Conservation (phyloP, 2,113 vertebrate species). For the Plecturocebus donacophilus region DNA sequence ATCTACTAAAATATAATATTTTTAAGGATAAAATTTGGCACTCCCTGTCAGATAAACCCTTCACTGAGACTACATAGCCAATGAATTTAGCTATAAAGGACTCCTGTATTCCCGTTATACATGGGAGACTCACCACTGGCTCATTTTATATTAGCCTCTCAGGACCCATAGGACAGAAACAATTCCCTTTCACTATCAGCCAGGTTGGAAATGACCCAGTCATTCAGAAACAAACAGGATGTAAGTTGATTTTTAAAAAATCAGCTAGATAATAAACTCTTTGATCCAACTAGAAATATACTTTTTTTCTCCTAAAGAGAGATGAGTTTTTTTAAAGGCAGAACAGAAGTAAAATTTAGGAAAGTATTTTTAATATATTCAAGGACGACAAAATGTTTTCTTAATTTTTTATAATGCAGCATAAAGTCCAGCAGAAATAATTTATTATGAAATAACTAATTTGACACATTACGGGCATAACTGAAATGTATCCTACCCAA, state of each 20-base stretch:
- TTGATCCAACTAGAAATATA: conserved; percentile 60
- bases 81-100: conserved; percentile 41
- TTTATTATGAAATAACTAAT: conserved; percentile 57
- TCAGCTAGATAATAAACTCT: conserved; percentile 65
- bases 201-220: conserved; percentile 75
- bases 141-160: conserved; percentile 46
- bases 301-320: conserved; percentile 7
- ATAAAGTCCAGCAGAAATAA: conserved; percentile 51
- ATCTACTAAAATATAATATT: neutral
- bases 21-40: neutral
- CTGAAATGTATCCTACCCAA: conserved; percentile 59
- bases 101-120: neutral
- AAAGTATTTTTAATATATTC: conserved; percentile 18
- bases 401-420: conserved; percentile 40
- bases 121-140: neutral
- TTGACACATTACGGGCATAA: conserved; percentile 64
- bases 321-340: conserved; percentile 31
- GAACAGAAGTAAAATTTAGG: conserved; percentile 38
- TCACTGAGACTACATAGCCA: conserved; percentile 16
- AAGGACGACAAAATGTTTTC: conserved; percentile 29
- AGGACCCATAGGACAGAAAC: conserved; percentile 65
- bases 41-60: neutral
- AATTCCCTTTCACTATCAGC: conserved; percentile 69
- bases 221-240: conserved; percentile 77
- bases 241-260: conserved; percentile 40